Percentiles rank a stretch among this genome's conserved stretches.
Conservation (phyloP, 2,797 vertebrate genomes). For the Garrulus glandarius region DNA sequence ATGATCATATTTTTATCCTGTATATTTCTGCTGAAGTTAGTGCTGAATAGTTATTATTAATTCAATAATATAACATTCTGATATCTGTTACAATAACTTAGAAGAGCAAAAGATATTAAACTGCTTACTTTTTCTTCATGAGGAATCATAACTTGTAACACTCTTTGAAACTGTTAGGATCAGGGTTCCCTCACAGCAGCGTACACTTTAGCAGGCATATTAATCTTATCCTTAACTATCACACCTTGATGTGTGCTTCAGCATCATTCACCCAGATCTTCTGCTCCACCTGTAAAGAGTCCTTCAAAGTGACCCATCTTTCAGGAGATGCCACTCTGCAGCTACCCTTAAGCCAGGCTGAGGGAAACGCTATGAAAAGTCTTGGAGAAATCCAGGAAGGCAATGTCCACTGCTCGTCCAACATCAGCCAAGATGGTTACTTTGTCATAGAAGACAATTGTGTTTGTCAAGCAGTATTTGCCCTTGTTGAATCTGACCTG, state of each 20-base stretch:
- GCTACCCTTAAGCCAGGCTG: neutral
- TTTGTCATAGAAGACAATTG: neutral
- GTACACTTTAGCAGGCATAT: neutral
- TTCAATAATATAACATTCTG: neutral
- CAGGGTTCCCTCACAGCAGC: neutral
- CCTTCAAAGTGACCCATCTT: neutral
- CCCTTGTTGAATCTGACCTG: neutral
- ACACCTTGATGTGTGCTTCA: neutral
- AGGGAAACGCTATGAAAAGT: neutral
- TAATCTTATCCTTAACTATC: neutral
- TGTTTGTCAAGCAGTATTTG: neutral
- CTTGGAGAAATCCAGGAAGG: neutral
- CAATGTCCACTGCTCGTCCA: accelerated
- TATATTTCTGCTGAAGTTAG: neutral
- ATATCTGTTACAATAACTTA: neutral
- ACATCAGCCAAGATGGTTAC: neutral
- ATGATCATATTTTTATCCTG: neutral
- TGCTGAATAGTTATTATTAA: neutral
- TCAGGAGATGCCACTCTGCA: neutral
- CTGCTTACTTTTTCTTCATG: neutral
- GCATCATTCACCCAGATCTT: neutral
- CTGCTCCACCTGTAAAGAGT: neutral
- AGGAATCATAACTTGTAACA: neutral
- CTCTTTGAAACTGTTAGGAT: neutral
- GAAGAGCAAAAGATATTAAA: neutral